Evolutionary conservation across 2,797 vertebrate genomes (phyloP).

Genomic region (Sebastes vulpes): DNA sequence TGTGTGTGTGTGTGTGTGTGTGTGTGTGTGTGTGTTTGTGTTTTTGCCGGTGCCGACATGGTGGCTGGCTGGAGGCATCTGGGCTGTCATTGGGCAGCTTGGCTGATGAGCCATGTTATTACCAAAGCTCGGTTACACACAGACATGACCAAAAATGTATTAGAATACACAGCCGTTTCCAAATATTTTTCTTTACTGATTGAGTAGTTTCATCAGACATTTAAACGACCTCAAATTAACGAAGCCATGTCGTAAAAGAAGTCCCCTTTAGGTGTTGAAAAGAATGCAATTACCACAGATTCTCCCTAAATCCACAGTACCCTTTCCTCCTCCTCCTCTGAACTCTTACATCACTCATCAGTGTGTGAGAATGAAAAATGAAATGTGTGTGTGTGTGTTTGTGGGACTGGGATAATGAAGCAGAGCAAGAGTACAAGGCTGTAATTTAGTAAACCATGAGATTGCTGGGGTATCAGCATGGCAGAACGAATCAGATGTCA

Average conservation of each 20-base stretch:
- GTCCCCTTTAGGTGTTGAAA: constrained; percentile 12
- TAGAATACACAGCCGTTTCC: constrained; percentile 12
- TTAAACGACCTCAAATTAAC: constrained; percentile 9
- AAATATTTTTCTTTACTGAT: neutral
- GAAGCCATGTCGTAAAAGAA: constrained; percentile 6
- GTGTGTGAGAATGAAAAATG: constrained; percentile 18
- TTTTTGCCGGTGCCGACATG: constrained; percentile 3
- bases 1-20: neutral
- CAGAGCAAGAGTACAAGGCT: constrained; percentile 41
- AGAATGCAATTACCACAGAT: neutral
- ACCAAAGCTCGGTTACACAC: constrained; percentile 39
- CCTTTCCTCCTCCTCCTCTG: neutral
- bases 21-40: constrained; percentile 26
- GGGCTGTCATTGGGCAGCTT: constrained; percentile 41
- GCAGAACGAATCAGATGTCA: constrained; percentile 77
- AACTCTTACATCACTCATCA: constrained; percentile 26
- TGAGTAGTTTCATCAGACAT: constrained; percentile 10
- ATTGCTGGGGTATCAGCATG: constrained; percentile 63
- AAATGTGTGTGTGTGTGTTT: constrained; percentile 31
- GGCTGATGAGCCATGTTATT: constrained; percentile 44
- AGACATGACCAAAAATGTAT: constrained; percentile 32
- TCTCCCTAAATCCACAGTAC: neutral
- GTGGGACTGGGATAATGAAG: constrained; percentile 45
- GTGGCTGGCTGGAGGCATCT: constrained; percentile 37
- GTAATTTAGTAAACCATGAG: constrained; percentile 69